phyloP scores from a whole-genome alignment of 2,797 vertebrate genomes.

The Lepilemur ruficaudatus region DNA sequence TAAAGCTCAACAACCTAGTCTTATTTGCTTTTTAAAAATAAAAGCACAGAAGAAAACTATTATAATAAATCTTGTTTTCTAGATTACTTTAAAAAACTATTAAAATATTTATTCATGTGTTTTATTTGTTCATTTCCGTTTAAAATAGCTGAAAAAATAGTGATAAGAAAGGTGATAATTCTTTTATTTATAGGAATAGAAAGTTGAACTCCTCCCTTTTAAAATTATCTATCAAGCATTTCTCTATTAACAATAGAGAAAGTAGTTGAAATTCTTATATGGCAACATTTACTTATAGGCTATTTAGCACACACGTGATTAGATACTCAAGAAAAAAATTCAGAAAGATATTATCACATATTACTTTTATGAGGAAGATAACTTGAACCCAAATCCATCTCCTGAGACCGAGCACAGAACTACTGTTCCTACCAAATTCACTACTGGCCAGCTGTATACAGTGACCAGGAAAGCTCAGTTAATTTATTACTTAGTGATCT shows the following conservation, averaged over 20 bases:
- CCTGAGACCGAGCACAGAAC: not conserved
- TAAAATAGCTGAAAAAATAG: not conserved
- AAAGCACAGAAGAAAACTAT: not conserved
- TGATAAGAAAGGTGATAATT: not conserved
- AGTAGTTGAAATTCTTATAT: not conserved
- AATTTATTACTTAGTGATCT: not conserved
- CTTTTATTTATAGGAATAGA: not conserved
- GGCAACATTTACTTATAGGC: not conserved
- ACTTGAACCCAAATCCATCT: not conserved
- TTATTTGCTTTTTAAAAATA: not conserved
- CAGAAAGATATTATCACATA: not conserved
- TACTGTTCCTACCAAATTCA: not conserved
- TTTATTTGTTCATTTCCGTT: not conserved
- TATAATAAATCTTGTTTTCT: not conserved
- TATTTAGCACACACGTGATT: not conserved
- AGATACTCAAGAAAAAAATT: not conserved
- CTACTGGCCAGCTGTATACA: not conserved
- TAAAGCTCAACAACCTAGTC: fast-evolving
- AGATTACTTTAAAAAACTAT: not conserved
- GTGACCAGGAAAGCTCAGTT: not conserved
- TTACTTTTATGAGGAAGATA: not conserved
- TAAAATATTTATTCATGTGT: not conserved
- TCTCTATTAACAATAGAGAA: not conserved
- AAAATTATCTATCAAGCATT: not conserved
- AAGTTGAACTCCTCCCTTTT: not conserved